Base-by-base conservation (phyloP, 2,113 vertebrate species). In the Sterrhoptilus dennistouni region DNA sequence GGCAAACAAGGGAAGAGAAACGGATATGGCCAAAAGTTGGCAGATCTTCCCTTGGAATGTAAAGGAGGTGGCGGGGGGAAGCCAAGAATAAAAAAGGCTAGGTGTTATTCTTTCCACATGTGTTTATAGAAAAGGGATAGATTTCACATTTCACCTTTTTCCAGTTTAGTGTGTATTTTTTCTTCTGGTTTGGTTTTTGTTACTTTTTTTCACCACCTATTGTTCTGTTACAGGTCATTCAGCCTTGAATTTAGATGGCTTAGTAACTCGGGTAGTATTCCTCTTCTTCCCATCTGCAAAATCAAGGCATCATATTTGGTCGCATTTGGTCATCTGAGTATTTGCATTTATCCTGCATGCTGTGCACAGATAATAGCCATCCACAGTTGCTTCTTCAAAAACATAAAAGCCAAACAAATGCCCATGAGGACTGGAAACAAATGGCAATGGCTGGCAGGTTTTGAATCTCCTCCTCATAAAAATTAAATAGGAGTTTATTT, bases 71-170 rank as follows among this genome's bases (percentile, higher is more conserved):
- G 52, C 0, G 5, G 11, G 17, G 60, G 68, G 47, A 68, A 77
- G 74, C 83, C 42, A 91, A 91, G 87, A 95, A 85, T 87, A 65
- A 96, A 93, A 96, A 96, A 74, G 54, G 14, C 23, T 95, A 95
- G 87, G 81, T 91, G 89, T 95, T 97, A 96, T 95, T 96, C 61
- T 90, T 97, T 96, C 96, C 96, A 94, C 70, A 65, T 93, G 77
- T 96, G 92, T 92, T 95, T 96, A 82, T 91, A 95, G 74, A 94
- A 96, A 77, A 92, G 38, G 87, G 93, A 84, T 94, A 87, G 65
- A 93, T 90, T 95, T 95, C 87, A 96, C 5, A 6, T 95, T 96
- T 93, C 87, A 95, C 91, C 75, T 95, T 95, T 95, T 95, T 83
- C 65, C 60, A 90, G 64, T 94, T 92, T 78, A 93, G 94, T 71